A percentile compares a stretch with the other conserved stretches of the same genome.
These are phyloP conservation scores for Caprella mutica DNA, from an alignment of 2,888 invertebrate genomes.

Conservation along the genomic window DNA sequence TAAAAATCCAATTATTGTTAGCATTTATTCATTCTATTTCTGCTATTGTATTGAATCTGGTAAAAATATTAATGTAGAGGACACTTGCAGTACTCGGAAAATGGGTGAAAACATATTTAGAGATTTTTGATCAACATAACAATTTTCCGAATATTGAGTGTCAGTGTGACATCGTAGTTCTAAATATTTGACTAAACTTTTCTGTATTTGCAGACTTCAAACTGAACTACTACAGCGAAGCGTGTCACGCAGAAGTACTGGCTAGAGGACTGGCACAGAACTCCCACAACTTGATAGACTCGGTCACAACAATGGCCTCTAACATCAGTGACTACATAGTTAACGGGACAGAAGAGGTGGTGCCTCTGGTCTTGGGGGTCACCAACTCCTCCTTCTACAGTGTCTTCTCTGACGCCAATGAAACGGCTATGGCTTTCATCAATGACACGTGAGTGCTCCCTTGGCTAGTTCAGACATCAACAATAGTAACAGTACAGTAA, in stretches of 20 bases:
- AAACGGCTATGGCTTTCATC: too few relatives aligned
- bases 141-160: too few relatives aligned
- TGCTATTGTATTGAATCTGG: neutral
- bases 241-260: slow-evolving; percentile 19
- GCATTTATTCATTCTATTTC: neutral
- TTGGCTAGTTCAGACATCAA: too few relatives aligned
- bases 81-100: neutral
- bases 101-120: neutral
- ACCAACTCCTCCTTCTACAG: too few relatives aligned
- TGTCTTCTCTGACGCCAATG: too few relatives aligned
- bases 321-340: neutral
- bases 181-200: too few relatives aligned
- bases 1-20: neutral
- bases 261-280: slow-evolving; percentile 7
- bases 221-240: slow-evolving; percentile 31
- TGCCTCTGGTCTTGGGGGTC: too few relatives aligned
- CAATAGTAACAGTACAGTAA: too few relatives aligned
- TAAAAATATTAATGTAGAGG: neutral
- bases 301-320: neutral
- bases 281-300: neutral
- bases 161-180: too few relatives aligned
- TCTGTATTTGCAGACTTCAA: slow-evolving; percentile 26
- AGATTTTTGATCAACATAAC: too few relatives aligned
- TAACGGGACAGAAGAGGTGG: too few relatives aligned
- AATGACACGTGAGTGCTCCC: too few relatives aligned